Percentiles rank a stretch among this genome's conserved stretches.
Evolutionary conservation across 2,888 invertebrate genomes (phyloP).

Genomic region (Priocnemis perturbator): DNA sequence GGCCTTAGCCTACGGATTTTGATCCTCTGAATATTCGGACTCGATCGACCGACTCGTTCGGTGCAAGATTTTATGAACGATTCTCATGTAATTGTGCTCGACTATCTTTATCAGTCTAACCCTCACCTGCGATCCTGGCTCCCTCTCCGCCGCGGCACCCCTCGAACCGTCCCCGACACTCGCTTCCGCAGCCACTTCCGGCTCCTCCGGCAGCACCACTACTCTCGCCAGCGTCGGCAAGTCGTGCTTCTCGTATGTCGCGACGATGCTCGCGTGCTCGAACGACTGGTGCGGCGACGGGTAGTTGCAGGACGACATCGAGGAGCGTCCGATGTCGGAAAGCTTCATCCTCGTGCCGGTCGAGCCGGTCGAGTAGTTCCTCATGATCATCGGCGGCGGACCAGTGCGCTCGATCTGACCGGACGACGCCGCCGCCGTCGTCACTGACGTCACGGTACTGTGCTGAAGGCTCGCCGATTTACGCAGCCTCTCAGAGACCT

Average conservation of each 20-base stretch:
- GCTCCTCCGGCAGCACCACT: conserved; percentile 54
- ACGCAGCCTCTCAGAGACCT: conserved; percentile 79
- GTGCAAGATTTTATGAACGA: neutral
- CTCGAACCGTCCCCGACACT: conserved; percentile 4
- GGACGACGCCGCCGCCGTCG: conserved; percentile 15
- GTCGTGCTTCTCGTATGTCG: conserved; percentile 47
- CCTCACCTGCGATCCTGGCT: neutral
- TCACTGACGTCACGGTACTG: conserved; percentile 77
- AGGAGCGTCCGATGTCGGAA: conserved; percentile 75
- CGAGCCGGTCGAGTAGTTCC: conserved; percentile 72
- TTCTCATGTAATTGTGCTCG: too few species aligned
- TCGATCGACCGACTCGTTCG: conserved; percentile 20
- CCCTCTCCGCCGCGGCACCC: conserved; percentile 11
- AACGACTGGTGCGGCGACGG: conserved; percentile 75
- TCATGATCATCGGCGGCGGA: conserved; percentile 42
- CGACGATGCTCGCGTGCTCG: conserved; percentile 60
- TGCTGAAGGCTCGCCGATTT: conserved; percentile 78
- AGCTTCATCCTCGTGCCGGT: conserved; percentile 72
- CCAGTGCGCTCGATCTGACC: conserved; percentile 57
- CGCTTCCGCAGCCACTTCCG: conserved; percentile 27
- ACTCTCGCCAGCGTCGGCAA: conserved; percentile 20
- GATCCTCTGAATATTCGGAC: conserved; percentile 1
- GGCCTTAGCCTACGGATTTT: conserved; percentile 53
- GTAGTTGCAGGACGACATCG: conserved; percentile 75
- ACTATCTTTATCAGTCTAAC: neutral